Conservation (phyloP, 2,888 invertebrate species). For the Colostygia pectinataria region DNA sequence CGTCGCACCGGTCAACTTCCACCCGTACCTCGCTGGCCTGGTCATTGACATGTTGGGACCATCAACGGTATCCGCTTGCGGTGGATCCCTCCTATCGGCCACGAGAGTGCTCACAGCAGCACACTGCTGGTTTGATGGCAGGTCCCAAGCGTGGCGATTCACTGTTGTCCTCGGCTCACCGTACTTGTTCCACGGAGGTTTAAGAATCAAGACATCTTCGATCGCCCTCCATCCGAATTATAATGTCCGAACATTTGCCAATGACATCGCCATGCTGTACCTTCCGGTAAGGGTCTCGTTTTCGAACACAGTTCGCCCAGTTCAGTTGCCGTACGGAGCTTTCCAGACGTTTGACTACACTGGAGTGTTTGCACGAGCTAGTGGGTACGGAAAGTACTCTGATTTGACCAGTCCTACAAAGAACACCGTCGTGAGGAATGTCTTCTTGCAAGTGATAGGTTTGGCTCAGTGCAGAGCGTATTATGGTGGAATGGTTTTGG, state of each 20-base stretch:
- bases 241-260: constrained; percentile 54
- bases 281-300: constrained; percentile 49
- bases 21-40: constrained; percentile 64
- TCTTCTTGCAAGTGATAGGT: constrained; percentile 54
- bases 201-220: constrained; percentile 45
- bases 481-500: constrained; percentile 46
- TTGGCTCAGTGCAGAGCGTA: constrained; percentile 48
- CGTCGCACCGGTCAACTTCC: constrained; percentile 53
- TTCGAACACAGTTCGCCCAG: constrained; percentile 48
- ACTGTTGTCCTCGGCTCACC: constrained; percentile 62
- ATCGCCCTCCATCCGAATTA: constrained; percentile 58
- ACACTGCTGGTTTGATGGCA: constrained; percentile 67
- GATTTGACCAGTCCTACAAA: constrained; percentile 52
- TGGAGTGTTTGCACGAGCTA: constrained; percentile 50
- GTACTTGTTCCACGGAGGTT: constrained; percentile 61
- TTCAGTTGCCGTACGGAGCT: constrained; percentile 48
- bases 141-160: constrained; percentile 55
- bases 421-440: constrained; percentile 58
- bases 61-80: constrained; percentile 56
- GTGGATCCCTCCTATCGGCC: constrained; percentile 57
- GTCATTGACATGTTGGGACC: constrained; percentile 57
- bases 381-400: constrained; percentile 66
- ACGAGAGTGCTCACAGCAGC: constrained; percentile 64
- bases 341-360: constrained; percentile 46
- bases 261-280: constrained; percentile 63